Base-by-base conservation (phyloP, 2,113 vertebrate genomes). In the Acanthisitta chloris region DNA sequence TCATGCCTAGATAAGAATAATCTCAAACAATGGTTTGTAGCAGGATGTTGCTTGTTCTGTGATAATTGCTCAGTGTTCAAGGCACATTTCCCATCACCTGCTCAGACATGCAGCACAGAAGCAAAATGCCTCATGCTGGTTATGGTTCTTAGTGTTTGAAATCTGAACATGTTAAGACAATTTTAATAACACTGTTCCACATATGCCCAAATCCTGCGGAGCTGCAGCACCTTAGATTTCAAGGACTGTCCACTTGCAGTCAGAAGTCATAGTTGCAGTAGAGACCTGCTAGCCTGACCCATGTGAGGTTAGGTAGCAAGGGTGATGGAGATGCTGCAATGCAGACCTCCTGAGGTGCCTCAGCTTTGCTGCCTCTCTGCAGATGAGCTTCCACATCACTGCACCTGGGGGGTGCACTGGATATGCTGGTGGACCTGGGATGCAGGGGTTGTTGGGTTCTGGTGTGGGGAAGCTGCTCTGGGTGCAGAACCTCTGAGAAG, bases 1-100 rank as follows among this genome's bases (percentile, higher is more conserved):
- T 81, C 88, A 88, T 76, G 86, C 90, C 92, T 82, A 42, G 76
- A 57, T 48, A 88, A 78, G 64, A 90, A 66, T 49, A 69, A 81
- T 33, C 61, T 92, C 48, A 78, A 80, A 81, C 74, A 78, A 72
- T 33, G 66, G 2, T 67, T 26, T 78, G 76, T 36, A 81, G 92
- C 76, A 88, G 95, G 90, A 88, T 62, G 51, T 80, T 83, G 55
- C 85, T 74, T 83, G 86, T 71, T 83, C 70, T 67, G 76, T 80
- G 38, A 42, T 34, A 77, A 74, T 45, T 81, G 72, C 82, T 72
- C 1, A 0, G 81, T 1, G 5, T 40, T 86, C 8, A 17, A 88
- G 85, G 71, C 71, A 90, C 54, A 33, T 71, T 64, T 90, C 76
- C 71, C 82, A 33, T 10, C 38, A 4, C 81, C 88, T 36, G 92